A percentile compares a stretch with the other conserved stretches of the same genome.
These are phyloP conservation scores for Phrynocephalus versicolor DNA, from an alignment of 2,113 vertebrate species.

Conservation along the genomic window DNA sequence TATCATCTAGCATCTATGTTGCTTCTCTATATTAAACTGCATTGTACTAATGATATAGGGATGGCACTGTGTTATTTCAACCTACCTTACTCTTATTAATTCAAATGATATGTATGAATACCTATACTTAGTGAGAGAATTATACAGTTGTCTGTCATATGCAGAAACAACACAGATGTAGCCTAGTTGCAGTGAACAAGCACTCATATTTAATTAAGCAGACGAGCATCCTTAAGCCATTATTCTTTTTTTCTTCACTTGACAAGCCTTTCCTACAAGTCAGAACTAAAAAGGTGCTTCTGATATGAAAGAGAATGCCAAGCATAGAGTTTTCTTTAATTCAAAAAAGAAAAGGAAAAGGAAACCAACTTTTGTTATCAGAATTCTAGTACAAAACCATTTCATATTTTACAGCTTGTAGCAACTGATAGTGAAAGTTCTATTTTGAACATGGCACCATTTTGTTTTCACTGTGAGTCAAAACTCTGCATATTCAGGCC, in stretches of 20 bases:
- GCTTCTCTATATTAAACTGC: not conserved
- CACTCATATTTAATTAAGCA: slow-evolving; percentile 27
- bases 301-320: slow-evolving; percentile 23
- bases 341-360: not conserved
- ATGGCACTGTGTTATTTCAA: not conserved
- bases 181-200: slow-evolving; percentile 18
- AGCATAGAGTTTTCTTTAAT: slow-evolving; percentile 2
- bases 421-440: not conserved
- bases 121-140: not conserved
- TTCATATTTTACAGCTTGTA: not conserved
- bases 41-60: not conserved
- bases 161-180: slow-evolving; percentile 5
- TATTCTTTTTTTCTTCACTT: slow-evolving; percentile 9
- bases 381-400: not conserved
- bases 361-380: not conserved
- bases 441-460: not conserved
- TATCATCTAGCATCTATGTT: not conserved
- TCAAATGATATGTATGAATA: slow-evolving; percentile 4
- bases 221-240: not conserved
- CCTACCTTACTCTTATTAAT: not conserved
- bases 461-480: not conserved
- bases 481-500: not conserved
- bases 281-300: not conserved
- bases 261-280: slow-evolving; percentile 14
- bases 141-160: not conserved